Evolutionary conservation across 2,888 invertebrate species (phyloP).

Genomic region (Zonitis immaculata): DNA sequence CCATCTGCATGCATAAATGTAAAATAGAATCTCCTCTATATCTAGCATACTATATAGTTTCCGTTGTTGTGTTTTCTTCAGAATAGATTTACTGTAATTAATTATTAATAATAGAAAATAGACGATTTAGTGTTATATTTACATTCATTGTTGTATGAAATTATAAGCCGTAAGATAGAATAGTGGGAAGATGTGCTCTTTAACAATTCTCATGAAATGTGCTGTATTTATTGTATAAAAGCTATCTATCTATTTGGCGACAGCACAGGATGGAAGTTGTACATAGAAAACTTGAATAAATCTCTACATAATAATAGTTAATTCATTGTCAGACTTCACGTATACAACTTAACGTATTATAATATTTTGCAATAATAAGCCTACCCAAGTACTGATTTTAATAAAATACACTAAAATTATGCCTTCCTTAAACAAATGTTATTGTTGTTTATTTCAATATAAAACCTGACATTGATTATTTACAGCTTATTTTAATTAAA

Average conservation of each 20-base stretch:
- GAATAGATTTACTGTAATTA: background rate
- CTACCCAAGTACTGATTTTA: no score
- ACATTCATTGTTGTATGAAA: conserved; percentile 5
- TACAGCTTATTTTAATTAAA: no score
- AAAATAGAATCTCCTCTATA: background rate
- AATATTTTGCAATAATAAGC: conserved; percentile 28
- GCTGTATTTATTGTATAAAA: conserved; percentile 28
- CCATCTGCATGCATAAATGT: background rate
- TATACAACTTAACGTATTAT: conserved; percentile 30
- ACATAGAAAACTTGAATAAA: conserved; percentile 24
- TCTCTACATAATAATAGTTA: conserved; percentile 28
- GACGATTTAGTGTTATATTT: background rate
- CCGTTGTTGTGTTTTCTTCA: no score
- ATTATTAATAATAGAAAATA: background rate
- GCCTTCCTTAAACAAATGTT: no score
- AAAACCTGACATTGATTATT: no score
- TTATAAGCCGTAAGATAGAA: conserved; percentile 2
- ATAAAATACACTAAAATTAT: no score
- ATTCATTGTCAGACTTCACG: conserved; percentile 30
- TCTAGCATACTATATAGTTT: no score
- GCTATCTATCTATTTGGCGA: conserved; percentile 30
- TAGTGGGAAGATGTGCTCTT: conserved; percentile 20
- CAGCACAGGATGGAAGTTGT: conserved; percentile 26
- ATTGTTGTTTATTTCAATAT: no score
- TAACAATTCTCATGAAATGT: conserved; percentile 22